Evolutionary conservation across 2,113 vertebrate species (phyloP).

Genomic region (Calypte anna): DNA sequence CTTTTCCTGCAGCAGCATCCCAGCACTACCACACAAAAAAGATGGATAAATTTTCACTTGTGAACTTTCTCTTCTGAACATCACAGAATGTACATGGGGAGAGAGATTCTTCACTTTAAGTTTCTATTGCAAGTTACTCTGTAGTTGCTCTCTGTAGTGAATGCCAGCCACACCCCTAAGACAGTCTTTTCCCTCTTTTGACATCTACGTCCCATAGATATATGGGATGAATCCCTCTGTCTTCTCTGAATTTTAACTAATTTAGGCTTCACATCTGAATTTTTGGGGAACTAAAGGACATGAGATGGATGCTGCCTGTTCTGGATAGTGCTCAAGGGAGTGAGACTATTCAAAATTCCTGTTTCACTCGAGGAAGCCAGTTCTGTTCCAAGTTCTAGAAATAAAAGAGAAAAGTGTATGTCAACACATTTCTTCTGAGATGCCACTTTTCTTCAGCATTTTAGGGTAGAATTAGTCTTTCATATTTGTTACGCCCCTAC

Average conservation of each 20-base stretch:
- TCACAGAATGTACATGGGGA: background rate
- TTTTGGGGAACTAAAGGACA: background rate
- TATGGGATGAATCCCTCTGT: background rate
- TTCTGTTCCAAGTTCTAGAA: background rate
- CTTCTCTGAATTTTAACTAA: background rate
- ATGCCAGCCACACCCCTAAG: background rate
- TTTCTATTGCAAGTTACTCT: background rate
- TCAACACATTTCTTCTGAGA: background rate
- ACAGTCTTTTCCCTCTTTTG: background rate
- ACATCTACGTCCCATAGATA: background rate
- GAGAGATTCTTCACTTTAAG: background rate
- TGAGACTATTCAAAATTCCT: background rate
- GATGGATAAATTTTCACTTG: background rate
- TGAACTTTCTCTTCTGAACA: background rate
- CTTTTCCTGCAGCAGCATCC: background rate
- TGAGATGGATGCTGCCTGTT: background rate
- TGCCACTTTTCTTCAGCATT: background rate
- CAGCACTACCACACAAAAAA: background rate
- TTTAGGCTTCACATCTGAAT: background rate
- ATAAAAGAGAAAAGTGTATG: background rate
- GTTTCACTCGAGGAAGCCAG: background rate
- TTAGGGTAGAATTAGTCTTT: background rate
- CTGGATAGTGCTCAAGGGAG: background rate
- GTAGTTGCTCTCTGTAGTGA: background rate
- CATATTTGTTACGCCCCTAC: background rate